A percentile compares a stretch with the other conserved stretches of the same genome.
These are phyloP conservation scores for Melinaea menophilus DNA, from an alignment of 2,888 invertebrate genomes.

Conservation along the genomic window DNA sequence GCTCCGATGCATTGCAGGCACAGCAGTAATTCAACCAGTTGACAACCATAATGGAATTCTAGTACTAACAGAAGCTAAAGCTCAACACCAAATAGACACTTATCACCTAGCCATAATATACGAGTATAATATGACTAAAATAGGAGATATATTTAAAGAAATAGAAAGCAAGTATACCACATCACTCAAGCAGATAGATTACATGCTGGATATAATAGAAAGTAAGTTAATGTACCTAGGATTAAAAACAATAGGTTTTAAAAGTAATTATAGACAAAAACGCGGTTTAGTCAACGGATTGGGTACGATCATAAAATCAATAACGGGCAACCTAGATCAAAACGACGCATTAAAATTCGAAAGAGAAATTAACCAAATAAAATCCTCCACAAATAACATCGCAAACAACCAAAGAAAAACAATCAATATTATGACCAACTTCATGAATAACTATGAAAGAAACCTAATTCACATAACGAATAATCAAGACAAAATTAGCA, in stretches of 20 bases:
- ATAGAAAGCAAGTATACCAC: too few species aligned
- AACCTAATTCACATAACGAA: constrained; percentile 11
- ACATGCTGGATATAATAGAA: constrained; percentile 17
- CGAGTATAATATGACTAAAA: constrained; percentile 28
- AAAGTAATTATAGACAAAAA: constrained; percentile 9
- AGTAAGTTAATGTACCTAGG: constrained; percentile 22
- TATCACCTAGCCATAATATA: constrained; percentile 27
- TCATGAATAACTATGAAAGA: constrained; percentile 20
- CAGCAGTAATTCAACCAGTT: constrained; percentile 35
- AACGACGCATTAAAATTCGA: constrained; percentile 18
- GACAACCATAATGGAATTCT: constrained; percentile 35
- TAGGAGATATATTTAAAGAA: constrained; percentile 4
- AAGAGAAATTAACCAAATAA: constrained; percentile 15
- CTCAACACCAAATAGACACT: constrained; percentile 23
- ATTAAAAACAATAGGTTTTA: constrained; percentile 13
- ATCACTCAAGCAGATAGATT: constrained; percentile 11
- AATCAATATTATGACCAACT: constrained; percentile 17
- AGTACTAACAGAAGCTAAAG: constrained; percentile 32
- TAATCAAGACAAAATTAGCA: constrained; percentile 6
- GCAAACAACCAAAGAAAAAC: constrained; percentile 10
- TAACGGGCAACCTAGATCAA: constrained; percentile 22
- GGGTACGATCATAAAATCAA: constrained; percentile 21
- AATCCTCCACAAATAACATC: constrained; percentile 3
- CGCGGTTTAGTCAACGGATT: constrained; percentile 19
- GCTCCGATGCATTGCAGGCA: constrained; percentile 31